These are phyloP conservation scores for Colius striatus DNA, from an alignment of 2,113 vertebrate genomes.

Conservation along the genomic window DNA sequence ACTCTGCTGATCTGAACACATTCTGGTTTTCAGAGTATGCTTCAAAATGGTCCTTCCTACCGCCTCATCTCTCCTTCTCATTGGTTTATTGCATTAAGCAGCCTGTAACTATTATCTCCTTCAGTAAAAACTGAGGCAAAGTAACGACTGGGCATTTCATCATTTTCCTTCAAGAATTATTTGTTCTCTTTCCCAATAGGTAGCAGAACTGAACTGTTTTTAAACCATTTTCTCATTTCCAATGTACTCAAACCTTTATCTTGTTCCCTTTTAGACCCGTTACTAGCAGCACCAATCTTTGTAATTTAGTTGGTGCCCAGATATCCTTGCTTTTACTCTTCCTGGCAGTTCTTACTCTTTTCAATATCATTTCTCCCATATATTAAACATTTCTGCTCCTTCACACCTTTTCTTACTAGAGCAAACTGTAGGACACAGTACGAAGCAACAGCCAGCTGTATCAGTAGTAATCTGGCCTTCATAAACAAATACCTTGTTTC, in stretches of 20 bases:
- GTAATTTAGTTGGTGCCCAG: neutral
- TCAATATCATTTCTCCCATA: neutral
- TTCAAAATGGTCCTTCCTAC: neutral
- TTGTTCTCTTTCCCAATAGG: conserved; percentile 37
- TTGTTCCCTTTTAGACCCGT: neutral
- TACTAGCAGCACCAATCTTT: neutral
- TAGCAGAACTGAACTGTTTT: neutral
- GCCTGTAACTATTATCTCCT: conserved; percentile 29
- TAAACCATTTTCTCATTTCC: conserved; percentile 2
- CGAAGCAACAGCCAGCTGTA: neutral
- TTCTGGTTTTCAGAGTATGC: neutral
- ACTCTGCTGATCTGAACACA: neutral
- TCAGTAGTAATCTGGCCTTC: neutral
- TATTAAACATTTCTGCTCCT: conserved; percentile 12
- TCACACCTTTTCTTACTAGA: conserved; percentile 13
- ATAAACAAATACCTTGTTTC: neutral
- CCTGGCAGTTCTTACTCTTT: neutral
- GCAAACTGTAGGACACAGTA: conserved; percentile 25
- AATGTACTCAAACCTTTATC: neutral
- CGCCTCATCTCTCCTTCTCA: conserved; percentile 1
- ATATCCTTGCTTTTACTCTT: neutral
- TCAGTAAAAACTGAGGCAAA: neutral
- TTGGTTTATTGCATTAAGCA: conserved; percentile 40
- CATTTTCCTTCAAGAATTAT: conserved; percentile 23
- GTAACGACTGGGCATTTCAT: neutral